phyloP scores from a whole-genome alignment of 2,888 invertebrate species.

The Hydriomena furcata region DNA sequence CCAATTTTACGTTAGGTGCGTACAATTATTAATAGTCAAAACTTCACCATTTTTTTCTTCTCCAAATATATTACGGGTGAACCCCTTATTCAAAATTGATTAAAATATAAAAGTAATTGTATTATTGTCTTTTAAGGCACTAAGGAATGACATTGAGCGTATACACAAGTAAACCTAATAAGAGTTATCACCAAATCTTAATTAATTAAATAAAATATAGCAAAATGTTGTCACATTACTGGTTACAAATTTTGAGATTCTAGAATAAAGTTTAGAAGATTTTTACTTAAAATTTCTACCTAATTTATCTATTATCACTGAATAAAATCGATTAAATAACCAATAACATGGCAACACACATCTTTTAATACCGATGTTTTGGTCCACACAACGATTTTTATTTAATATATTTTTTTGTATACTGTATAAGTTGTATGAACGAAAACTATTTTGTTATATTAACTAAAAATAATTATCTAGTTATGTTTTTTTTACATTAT shows the following conservation, averaged over 20 bases:
- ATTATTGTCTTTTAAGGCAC: slow-evolving; percentile 60
- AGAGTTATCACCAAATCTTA: slow-evolving; percentile 51
- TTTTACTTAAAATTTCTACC: slow-evolving; percentile 39
- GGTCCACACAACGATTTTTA: slow-evolving; percentile 57
- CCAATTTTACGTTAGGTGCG: slow-evolving; percentile 26
- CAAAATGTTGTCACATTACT: slow-evolving; percentile 53
- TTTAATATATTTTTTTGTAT: slow-evolving; percentile 48
- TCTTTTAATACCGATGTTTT: slow-evolving; percentile 48
- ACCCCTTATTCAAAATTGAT: not conserved
- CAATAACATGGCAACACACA: slow-evolving; percentile 76
- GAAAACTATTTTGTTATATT: slow-evolving; percentile 49
- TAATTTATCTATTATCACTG: slow-evolving; percentile 64
- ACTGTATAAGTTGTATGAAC: slow-evolving; percentile 57
- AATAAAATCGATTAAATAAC: slow-evolving; percentile 65
- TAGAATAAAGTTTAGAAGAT: slow-evolving; percentile 37
- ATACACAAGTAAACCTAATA: slow-evolving; percentile 38
- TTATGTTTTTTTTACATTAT: slow-evolving; percentile 29
- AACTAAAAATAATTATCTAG: slow-evolving; percentile 35
- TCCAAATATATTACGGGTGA: not conserved
- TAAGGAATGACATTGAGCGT: slow-evolving; percentile 78
- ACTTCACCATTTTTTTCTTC: not conserved
- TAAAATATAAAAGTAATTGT: slow-evolving; percentile 1
- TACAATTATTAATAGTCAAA: slow-evolving; percentile 13
- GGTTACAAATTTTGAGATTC: slow-evolving; percentile 57
- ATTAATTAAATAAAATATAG: slow-evolving; percentile 38